These are phyloP conservation scores for Monochamus alternatus DNA, from an alignment of 2,888 invertebrate species.

Conservation along the genomic window DNA sequence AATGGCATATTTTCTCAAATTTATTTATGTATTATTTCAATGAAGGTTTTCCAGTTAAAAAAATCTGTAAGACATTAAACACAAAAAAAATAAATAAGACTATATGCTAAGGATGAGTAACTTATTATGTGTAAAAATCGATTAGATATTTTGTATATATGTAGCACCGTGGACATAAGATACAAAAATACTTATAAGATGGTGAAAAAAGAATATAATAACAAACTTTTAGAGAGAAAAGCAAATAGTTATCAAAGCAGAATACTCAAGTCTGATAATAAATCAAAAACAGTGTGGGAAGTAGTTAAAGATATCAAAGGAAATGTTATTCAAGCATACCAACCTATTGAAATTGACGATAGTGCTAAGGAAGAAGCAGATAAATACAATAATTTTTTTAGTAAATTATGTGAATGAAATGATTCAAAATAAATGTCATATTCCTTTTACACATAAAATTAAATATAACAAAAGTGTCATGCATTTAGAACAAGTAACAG, in stretches of 20 bases:
- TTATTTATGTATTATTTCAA: too few relatives aligned
- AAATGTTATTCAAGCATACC: neutral
- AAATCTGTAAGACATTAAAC: too few relatives aligned
- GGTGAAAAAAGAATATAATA: neutral
- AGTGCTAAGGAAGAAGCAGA: too few relatives aligned
- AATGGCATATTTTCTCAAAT: constrained; percentile 20
- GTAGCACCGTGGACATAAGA: neutral
- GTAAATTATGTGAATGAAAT: too few relatives aligned
- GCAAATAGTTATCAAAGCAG: neutral
- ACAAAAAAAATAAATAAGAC: too few relatives aligned
- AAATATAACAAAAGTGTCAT: neutral
- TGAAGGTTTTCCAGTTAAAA: too few relatives aligned
- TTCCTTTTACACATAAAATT: too few relatives aligned
- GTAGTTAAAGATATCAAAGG: constrained; percentile 7
- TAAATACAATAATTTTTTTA: too few relatives aligned
- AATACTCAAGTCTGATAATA: neutral
- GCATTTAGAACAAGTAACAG: constrained; percentile 16
- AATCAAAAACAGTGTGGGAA: neutral
- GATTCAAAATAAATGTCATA: too few relatives aligned
- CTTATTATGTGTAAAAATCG: neutral
- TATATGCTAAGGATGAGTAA: too few relatives aligned
- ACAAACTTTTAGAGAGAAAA: neutral
- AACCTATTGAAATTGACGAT: neutral
- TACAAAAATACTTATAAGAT: neutral
- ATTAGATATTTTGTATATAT: neutral